phyloP scores from a whole-genome alignment of 1,140 invertebrate genomes.

The Papilio polytes region DNA sequence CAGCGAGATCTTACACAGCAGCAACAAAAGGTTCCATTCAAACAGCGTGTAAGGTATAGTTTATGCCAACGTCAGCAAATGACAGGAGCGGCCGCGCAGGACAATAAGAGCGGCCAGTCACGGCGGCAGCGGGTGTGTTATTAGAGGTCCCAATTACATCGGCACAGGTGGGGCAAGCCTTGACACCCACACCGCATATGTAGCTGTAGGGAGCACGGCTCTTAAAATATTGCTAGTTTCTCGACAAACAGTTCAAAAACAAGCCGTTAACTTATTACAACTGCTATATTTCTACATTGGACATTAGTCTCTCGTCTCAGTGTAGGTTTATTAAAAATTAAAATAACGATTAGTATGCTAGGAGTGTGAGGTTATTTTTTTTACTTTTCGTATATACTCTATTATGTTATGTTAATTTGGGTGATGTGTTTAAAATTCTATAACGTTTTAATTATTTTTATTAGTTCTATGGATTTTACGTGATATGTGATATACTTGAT shows the following conservation, averaged over 20 bases:
- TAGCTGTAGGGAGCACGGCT: neutral
- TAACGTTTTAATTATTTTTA: constrained; percentile 5
- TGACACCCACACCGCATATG: constrained; percentile 1
- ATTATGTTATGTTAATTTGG: neutral
- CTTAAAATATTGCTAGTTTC: neutral
- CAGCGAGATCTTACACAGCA: neutral
- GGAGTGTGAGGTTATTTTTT: too few relatives aligned
- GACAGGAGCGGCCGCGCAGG: constrained; percentile 6
- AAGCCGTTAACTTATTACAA: too few relatives aligned
- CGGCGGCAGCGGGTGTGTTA: constrained; percentile 10
- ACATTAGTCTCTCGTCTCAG: too few relatives aligned
- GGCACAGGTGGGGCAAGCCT: neutral
- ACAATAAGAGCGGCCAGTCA: constrained; percentile 23
- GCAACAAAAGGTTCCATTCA: constrained; percentile 1
- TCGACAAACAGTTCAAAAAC: neutral
- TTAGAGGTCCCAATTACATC: constrained; percentile 12
- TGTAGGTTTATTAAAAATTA: too few relatives aligned
- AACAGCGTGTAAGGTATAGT: constrained; percentile 3
- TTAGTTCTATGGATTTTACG: neutral
- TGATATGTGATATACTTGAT: neutral
- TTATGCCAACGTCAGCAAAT: constrained; percentile 27
- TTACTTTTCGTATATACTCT: too few relatives aligned
- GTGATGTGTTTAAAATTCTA: neutral
- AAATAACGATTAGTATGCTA: too few relatives aligned
- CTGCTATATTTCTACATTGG: too few relatives aligned